Evolutionary conservation across 2,113 vertebrate species (phyloP).

Genomic region (Xiphias gladius): DNA sequence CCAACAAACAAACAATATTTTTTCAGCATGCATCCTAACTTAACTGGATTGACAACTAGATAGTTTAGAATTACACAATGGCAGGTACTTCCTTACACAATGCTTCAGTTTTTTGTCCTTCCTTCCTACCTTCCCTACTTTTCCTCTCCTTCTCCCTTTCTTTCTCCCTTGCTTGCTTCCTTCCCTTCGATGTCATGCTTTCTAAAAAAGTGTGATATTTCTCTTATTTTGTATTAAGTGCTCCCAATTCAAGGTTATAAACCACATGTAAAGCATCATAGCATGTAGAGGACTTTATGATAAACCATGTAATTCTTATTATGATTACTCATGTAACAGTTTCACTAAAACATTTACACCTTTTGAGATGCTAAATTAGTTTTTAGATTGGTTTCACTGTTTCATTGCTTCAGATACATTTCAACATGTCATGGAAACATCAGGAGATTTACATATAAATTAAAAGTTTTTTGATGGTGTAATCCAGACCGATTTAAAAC

Average conservation of each 20-base stretch:
- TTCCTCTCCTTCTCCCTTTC: too few species aligned
- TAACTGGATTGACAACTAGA: neutral
- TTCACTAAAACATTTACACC: neutral
- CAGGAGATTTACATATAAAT: constrained; percentile 31
- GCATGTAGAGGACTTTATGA: neutral
- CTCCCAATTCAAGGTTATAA: neutral
- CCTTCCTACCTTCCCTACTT: too few species aligned
- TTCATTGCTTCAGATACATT: neutral
- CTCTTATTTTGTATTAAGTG: neutral
- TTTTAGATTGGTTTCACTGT: neutral
- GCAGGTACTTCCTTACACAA: neutral
- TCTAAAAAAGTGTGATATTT: too few species aligned
- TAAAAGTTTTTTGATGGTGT: neutral
- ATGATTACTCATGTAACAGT: neutral
- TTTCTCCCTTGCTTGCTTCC: too few species aligned
- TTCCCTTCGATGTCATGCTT: too few species aligned
- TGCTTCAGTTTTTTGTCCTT: too few species aligned
- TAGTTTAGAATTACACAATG: neutral
- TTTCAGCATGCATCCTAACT: neutral
- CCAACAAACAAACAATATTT: too few species aligned
- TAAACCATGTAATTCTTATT: neutral
- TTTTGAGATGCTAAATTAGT: neutral
- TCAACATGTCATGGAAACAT: neutral
- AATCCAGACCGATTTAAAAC: neutral
- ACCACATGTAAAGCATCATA: neutral